Evolutionary conservation across 2,888 invertebrate genomes (phyloP).

Genomic region (Eulithis prunata): DNA sequence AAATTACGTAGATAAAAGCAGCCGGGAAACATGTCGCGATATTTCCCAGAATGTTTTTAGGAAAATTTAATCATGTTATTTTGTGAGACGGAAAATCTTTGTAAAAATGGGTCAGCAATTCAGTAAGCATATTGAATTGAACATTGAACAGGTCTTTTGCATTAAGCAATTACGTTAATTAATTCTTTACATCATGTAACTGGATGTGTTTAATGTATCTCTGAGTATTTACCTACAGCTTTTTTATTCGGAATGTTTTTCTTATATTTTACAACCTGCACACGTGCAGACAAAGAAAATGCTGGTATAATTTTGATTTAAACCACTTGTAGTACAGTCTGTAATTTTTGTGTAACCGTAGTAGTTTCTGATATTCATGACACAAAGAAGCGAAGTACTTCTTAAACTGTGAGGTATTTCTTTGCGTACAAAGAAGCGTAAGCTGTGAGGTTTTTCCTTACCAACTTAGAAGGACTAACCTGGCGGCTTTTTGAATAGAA

Average conservation of each 20-base stretch:
- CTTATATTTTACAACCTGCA: too few species aligned
- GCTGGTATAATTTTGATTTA: too few species aligned
- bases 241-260: too few species aligned
- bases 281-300: too few species aligned
- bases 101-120: constrained; percentile 26
- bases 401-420: too few species aligned
- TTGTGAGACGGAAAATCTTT: constrained; percentile 34
- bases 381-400: too few species aligned
- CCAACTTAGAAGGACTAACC: constrained; percentile 19
- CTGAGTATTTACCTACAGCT: too few species aligned
- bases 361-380: too few species aligned
- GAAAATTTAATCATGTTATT: constrained; percentile 43
- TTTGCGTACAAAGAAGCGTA: too few species aligned
- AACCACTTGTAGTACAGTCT: too few species aligned
- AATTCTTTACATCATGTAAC: constrained; percentile 11
- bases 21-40: constrained; percentile 45
- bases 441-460: background rate
- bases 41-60: constrained; percentile 39
- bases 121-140: constrained; percentile 11
- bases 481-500: constrained; percentile 43
- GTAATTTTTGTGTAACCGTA: too few species aligned
- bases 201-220: too few species aligned
- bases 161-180: constrained; percentile 20
- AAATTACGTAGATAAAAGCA: constrained; percentile 55
- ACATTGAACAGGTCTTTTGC: constrained; percentile 11